phyloP scores from a whole-genome alignment of 2,113 vertebrate genomes.

The Calidris pugnax region DNA sequence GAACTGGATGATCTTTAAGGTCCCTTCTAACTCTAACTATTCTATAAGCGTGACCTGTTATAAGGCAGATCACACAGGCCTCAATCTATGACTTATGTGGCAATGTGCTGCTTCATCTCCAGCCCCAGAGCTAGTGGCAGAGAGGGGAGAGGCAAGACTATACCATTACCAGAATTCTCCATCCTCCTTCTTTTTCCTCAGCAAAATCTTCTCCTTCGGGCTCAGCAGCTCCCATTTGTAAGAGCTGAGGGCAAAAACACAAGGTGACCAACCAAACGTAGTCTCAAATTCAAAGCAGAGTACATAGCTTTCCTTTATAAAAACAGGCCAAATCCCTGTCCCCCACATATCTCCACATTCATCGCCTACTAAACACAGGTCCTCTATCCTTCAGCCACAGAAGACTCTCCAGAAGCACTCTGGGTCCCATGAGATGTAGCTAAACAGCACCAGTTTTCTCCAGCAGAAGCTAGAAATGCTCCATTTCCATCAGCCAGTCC shows the following conservation, averaged over 20 bases:
- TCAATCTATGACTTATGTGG: neutral
- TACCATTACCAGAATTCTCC: slow-evolving; percentile 75
- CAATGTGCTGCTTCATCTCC: neutral
- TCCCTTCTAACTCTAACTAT: no score
- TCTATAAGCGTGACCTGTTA: neutral
- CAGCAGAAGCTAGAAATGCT: neutral
- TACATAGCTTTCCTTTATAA: neutral
- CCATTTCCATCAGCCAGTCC: neutral
- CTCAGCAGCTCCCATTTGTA: slow-evolving; percentile 68
- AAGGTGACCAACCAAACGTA: neutral
- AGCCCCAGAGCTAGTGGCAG: neutral
- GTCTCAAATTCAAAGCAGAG: neutral
- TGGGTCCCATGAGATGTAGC: neutral
- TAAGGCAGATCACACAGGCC: neutral
- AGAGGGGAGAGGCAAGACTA: neutral
- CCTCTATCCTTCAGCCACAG: neutral
- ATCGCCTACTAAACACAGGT: neutral
- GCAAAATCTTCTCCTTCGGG: slow-evolving; percentile 73
- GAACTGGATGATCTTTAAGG: no score
- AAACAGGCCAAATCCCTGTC: neutral
- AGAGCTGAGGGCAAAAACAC: slow-evolving; percentile 51
- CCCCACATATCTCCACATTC: neutral
- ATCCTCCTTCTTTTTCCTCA: slow-evolving; percentile 68
- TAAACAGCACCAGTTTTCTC: neutral
- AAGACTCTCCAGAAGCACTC: neutral